These are phyloP conservation scores for Percopsis transmontana DNA, from an alignment of 2,113 vertebrate species.

Conservation along the genomic window DNA sequence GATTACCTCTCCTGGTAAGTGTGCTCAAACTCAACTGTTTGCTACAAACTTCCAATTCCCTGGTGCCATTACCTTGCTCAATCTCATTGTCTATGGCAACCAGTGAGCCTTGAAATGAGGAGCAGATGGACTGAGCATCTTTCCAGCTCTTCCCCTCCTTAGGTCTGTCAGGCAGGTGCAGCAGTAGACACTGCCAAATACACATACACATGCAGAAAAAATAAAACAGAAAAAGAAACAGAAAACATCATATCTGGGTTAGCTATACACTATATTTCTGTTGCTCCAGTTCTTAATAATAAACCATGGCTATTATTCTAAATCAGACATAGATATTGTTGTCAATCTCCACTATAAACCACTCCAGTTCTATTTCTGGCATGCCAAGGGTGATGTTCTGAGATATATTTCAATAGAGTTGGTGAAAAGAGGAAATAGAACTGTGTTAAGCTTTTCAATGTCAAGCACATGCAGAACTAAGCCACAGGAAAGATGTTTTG, in stretches of 20 bases:
- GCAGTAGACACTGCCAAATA: constrained; percentile 83
- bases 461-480: no score
- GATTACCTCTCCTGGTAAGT: background rate
- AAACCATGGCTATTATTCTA: no score
- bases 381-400: no score
- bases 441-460: no score
- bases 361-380: no score
- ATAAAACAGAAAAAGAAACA: background rate
- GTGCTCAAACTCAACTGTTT: background rate
- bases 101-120: constrained; percentile 78
- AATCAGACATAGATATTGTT: no score
- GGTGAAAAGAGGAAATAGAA: background rate
- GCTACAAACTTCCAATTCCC: background rate
- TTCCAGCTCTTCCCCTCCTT: constrained; percentile 83
- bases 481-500: background rate
- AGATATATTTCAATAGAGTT: background rate
- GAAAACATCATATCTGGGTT: constrained; percentile 19
- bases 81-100: constrained; percentile 84
- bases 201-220: background rate
- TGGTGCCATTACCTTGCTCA: constrained; percentile 85
- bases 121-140: constrained; percentile 84
- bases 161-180: constrained; percentile 81
- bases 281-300: no score
- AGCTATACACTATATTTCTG: background rate
- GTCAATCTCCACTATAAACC: no score